phyloP scores from a whole-genome alignment of 1,140 invertebrate species.

The Caenorhabditis tropicalis region DNA sequence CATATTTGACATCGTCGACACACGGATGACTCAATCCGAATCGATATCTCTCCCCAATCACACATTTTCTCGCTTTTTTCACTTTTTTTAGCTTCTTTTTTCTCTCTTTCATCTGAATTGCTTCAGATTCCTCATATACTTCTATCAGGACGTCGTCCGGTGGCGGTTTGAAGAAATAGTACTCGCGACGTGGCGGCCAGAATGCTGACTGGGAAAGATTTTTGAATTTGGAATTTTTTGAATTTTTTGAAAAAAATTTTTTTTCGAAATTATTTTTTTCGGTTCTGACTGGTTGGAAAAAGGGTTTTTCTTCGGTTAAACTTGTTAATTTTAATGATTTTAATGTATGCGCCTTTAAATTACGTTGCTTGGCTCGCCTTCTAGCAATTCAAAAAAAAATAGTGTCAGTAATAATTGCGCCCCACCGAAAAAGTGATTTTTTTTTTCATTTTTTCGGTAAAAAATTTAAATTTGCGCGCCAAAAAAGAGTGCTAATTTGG shows the following conservation, averaged over 20 bases:
- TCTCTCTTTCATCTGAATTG: constrained; percentile 10
- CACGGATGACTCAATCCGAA: constrained; percentile 48
- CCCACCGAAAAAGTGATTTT: too few species aligned
- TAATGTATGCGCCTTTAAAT: too few species aligned
- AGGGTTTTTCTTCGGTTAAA: too few species aligned
- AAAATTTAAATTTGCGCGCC: too few species aligned
- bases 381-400: too few species aligned
- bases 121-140: constrained; percentile 15
- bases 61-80: constrained; percentile 15
- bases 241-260: neutral
- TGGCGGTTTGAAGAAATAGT: constrained; percentile 50
- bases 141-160: neutral
- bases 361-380: too few species aligned
- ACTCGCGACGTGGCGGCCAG: constrained; percentile 54
- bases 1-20: constrained; percentile 47
- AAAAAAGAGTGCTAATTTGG: too few species aligned
- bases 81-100: constrained; percentile 51
- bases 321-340: too few species aligned
- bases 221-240: neutral
- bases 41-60: neutral
- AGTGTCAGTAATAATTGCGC: too few species aligned
- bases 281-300: too few species aligned
- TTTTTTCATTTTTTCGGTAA: too few species aligned
- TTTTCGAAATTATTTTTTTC: neutral
- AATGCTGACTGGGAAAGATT: constrained; percentile 45